phyloP scores from a whole-genome alignment of 2,888 invertebrate genomes.

The Drosophila niveifrons region DNA sequence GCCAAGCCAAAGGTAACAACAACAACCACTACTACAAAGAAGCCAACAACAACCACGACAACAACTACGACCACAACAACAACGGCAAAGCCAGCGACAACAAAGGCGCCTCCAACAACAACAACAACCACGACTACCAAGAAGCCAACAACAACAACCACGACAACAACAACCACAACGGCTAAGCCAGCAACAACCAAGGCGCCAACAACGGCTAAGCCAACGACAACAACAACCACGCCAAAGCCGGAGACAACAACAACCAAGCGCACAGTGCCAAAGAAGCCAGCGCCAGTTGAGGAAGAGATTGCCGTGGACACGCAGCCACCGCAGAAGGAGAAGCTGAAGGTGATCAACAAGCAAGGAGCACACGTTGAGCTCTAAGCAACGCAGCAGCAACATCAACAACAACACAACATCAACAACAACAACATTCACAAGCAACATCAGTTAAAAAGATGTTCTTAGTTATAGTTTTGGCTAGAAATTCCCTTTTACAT shows the following conservation, averaged over 20 bases:
- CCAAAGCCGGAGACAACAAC: constrained; percentile 57
- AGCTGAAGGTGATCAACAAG: constrained; percentile 88
- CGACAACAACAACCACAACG: constrained; percentile 51
- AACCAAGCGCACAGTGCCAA: constrained; percentile 76
- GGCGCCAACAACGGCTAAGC: constrained; percentile 51
- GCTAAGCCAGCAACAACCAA: constrained; percentile 49
- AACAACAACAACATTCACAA: not conserved
- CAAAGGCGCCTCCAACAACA: constrained; percentile 62
- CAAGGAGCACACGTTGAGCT: constrained; percentile 86
- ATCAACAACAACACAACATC: not conserved
- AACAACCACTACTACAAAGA: constrained; percentile 70
- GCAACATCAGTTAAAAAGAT: not conserved
- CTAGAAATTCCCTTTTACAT: not conserved
- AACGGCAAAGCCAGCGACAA: constrained; percentile 52
- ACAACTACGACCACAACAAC: constrained; percentile 46
- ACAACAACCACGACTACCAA: constrained; percentile 50
- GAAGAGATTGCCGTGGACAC: constrained; percentile 87
- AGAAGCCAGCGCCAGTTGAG: constrained; percentile 86
- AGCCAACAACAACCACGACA: constrained; percentile 62
- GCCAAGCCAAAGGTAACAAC: constrained; percentile 69
- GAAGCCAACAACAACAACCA: constrained; percentile 52
- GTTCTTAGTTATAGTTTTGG: constrained; percentile 15
- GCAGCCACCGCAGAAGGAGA: constrained; percentile 86
- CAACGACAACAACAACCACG: constrained; percentile 51
- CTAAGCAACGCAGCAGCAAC: constrained; percentile 57